Evolutionary conservation across 2,888 invertebrate species (phyloP).

Genomic region (Pollenia angustigena): DNA sequence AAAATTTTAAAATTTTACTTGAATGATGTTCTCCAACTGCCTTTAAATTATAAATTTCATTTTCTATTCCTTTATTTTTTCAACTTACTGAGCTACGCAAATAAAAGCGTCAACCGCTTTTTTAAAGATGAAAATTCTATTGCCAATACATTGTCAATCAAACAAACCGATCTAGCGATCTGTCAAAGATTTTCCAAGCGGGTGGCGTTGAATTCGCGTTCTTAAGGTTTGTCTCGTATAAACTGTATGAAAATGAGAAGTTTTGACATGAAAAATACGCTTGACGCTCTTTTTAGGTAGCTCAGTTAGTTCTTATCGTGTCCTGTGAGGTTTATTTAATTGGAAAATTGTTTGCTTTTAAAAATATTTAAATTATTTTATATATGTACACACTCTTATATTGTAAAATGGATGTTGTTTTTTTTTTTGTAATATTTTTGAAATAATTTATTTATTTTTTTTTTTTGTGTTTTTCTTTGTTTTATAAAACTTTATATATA

Average conservation of each 20-base stretch:
- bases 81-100: background rate
- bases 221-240: too few relatives aligned
- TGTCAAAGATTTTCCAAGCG: too few relatives aligned
- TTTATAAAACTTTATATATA: conserved; percentile 69
- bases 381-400: conserved; percentile 22
- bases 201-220: too few relatives aligned
- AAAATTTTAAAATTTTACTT: background rate
- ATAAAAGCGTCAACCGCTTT: too few relatives aligned
- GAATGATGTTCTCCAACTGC: too few relatives aligned
- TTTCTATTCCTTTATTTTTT: background rate
- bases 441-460: conserved; percentile 72
- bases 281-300: too few relatives aligned
- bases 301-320: conserved; percentile 17
- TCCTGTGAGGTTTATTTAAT: background rate
- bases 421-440: conserved; percentile 68
- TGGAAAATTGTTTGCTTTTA: background rate
- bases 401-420: conserved; percentile 48
- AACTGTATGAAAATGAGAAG: too few relatives aligned
- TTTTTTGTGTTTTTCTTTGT: conserved; percentile 56
- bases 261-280: too few relatives aligned
- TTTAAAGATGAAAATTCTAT: too few relatives aligned
- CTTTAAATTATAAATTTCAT: background rate
- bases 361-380: background rate
- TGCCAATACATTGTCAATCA: too few relatives aligned
- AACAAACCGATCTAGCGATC: too few relatives aligned